A percentile compares a stretch with the other conserved stretches of the same genome.
phyloP scores from a whole-genome alignment of 53 echinoderm and acorn worm species.

The Stichopus horrens region DNA sequence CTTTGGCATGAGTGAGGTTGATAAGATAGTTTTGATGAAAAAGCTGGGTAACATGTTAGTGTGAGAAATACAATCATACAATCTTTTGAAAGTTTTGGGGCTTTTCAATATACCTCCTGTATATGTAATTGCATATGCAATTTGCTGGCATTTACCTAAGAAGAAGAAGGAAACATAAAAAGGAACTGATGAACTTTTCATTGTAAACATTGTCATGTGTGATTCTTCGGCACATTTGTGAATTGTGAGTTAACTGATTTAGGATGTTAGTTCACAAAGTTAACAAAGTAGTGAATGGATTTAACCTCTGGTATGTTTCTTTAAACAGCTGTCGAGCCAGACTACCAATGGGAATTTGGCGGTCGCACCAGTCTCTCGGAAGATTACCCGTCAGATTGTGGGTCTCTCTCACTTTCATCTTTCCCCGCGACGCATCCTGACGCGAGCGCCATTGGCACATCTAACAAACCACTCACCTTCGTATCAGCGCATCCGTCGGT shows the following conservation, averaged over 20 bases:
- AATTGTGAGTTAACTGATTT: too few species aligned
- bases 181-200: too few species aligned
- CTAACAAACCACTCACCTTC: not conserved
- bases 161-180: too few species aligned
- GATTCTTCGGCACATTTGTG: not conserved
- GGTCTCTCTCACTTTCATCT: not conserved
- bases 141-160: too few species aligned
- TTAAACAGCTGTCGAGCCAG: not conserved
- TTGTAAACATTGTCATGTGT: not conserved
- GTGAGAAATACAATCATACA: too few species aligned
- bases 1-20: too few species aligned
- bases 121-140: too few species aligned
- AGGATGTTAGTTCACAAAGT: too few species aligned
- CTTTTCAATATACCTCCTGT: too few species aligned
- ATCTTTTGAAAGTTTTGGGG: too few species aligned
- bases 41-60: too few species aligned
- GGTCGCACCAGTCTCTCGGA: not conserved
- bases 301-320: not conserved
- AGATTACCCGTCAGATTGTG: conserved; percentile 9
- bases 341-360: conserved; percentile 18
- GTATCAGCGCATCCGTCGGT: not conserved
- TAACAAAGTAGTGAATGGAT: not conserved
- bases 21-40: too few species aligned
- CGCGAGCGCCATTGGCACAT: not conserved
- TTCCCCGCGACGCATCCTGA: conserved; percentile 4